Evolutionary conservation across 2,113 vertebrate genomes (phyloP).

Genomic region (Emydocephalus ijimae): DNA sequence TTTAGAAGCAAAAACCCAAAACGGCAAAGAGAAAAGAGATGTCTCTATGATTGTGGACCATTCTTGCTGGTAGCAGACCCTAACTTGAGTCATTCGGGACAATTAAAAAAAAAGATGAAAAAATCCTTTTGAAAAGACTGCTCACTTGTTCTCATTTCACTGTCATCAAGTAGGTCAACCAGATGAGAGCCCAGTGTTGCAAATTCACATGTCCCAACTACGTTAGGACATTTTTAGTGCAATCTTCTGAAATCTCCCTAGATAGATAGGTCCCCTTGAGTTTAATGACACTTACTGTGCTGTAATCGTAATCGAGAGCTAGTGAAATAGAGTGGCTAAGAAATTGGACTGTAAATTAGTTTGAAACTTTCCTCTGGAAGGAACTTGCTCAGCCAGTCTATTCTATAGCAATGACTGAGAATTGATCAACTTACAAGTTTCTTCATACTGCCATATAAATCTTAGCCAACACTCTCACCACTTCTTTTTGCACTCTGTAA

Average conservation of each 20-base stretch:
- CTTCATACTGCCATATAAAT: neutral
- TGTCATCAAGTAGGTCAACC: neutral
- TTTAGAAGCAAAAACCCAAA: neutral
- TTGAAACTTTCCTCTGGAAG: neutral
- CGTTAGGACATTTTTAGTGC: neutral
- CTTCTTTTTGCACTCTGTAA: neutral
- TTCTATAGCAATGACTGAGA: neutral
- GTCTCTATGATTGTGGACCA: neutral
- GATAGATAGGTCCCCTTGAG: neutral
- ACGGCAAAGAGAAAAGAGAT: too few relatives aligned
- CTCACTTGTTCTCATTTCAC: neutral
- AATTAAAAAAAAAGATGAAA: neutral
- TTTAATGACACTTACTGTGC: neutral
- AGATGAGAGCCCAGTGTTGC: neutral
- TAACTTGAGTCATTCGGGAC: neutral
- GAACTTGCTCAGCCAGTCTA: neutral
- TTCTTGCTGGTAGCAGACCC: slow-evolving; percentile 31
- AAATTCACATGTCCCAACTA: neutral
- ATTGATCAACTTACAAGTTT: neutral
- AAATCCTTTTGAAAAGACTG: slow-evolving; percentile 34
- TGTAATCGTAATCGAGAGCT: neutral
- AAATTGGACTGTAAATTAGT: neutral
- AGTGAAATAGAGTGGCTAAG: neutral
- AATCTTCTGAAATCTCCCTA: neutral
- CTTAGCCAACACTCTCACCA: neutral